phyloP scores from a whole-genome alignment of 1,140 invertebrate species.

The Potamilus streckersoni region DNA sequence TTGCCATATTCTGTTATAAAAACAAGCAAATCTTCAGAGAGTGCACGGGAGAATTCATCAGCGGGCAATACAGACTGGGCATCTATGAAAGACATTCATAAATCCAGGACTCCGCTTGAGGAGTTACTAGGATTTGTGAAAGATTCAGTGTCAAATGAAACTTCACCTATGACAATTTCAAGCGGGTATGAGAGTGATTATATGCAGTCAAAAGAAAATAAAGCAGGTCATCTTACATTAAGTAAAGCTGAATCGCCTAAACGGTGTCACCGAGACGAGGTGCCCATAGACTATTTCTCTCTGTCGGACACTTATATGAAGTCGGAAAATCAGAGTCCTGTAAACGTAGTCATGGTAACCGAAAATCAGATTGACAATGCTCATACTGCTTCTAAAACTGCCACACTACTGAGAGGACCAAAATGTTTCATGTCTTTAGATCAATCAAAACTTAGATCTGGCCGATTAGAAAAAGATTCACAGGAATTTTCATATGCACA shows the following conservation, averaged over 20 bases:
- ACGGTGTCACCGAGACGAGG: background rate
- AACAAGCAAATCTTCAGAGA: slow-evolving; percentile 21
- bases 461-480: slow-evolving; percentile 5
- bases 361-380: background rate
- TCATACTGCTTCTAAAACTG: background rate
- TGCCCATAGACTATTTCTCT: background rate
- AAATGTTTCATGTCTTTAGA: background rate
- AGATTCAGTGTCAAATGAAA: slow-evolving; percentile 19
- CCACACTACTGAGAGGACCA: background rate
- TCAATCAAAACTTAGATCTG: background rate
- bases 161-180: slow-evolving; percentile 45
- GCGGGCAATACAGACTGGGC: background rate
- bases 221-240: background rate
- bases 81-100: background rate
- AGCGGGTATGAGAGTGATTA: slow-evolving; percentile 57
- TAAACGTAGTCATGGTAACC: slow-evolving; percentile 3
- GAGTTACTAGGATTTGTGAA: slow-evolving; percentile 23
- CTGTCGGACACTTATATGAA: background rate
- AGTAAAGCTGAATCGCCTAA: slow-evolving; percentile 9
- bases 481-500: slow-evolving; percentile 39
- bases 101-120: slow-evolving; percentile 21
- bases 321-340: background rate
- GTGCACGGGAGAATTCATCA: slow-evolving; percentile 16
- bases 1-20: slow-evolving; percentile 22
- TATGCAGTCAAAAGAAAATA: slow-evolving; percentile 20